Conservation (phyloP, 2,888 invertebrate genomes). For the Acleris holmiana region DNA sequence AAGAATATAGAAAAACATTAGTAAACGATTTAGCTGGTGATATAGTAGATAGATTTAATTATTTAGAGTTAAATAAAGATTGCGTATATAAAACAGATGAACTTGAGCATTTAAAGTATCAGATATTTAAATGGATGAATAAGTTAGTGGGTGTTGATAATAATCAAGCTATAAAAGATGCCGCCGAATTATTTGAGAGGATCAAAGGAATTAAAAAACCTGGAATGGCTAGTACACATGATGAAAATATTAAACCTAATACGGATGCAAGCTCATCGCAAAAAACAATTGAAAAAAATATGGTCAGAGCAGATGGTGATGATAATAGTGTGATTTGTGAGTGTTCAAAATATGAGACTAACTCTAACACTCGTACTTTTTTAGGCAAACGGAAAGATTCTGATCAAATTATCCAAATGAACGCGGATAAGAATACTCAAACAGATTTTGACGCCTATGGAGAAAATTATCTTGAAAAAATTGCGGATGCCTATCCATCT, state of each 20-base stretch:
- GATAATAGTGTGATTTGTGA: too few relatives aligned
- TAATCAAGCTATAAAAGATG: constrained; percentile 52
- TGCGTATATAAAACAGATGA: constrained; percentile 52
- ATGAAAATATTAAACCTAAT: neutral
- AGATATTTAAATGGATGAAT: constrained; percentile 70
- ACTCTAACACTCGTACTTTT: too few relatives aligned
- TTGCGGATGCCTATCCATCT: too few relatives aligned
- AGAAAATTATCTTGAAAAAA: too few relatives aligned
- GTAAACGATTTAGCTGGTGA: constrained; percentile 63
- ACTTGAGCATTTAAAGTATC: constrained; percentile 65
- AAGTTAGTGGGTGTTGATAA: constrained; percentile 59
- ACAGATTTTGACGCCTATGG: too few relatives aligned
- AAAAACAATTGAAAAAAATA: too few relatives aligned
- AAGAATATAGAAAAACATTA: constrained; percentile 49
- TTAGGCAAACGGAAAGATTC: too few relatives aligned
- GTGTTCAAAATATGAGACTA: too few relatives aligned
- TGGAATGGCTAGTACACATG: constrained; percentile 40
- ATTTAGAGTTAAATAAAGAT: constrained; percentile 54
- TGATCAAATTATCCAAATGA: too few relatives aligned
- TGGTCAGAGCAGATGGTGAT: too few relatives aligned
- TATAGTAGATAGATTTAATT: constrained; percentile 65
- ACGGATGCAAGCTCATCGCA: too few relatives aligned
- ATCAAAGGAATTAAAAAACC: constrained; percentile 58
- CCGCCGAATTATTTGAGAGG: constrained; percentile 55
- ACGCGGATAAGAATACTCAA: too few relatives aligned